Conservation (phyloP, 1,140 invertebrate species). For the Drosophila bocki region DNA sequence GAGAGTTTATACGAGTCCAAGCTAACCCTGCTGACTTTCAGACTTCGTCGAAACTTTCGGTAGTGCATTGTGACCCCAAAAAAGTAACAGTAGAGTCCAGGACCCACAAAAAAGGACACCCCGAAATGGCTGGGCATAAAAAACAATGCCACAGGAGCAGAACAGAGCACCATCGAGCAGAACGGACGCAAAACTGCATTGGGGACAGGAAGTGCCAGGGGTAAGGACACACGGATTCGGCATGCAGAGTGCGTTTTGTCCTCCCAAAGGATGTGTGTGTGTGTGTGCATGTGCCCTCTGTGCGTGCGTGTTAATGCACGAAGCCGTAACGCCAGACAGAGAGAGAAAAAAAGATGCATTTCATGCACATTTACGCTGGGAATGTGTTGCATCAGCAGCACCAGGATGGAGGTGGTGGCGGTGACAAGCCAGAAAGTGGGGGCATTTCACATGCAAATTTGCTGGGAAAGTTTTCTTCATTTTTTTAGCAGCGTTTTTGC, state of each 20-base stretch:
- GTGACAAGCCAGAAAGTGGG: constrained; percentile 57
- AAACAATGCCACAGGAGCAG: constrained; percentile 42
- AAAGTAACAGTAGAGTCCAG: constrained; percentile 1
- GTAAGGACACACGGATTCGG: constrained; percentile 44
- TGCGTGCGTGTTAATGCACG: constrained; percentile 82
- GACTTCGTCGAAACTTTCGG: not conserved
- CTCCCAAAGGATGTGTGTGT: constrained; percentile 39
- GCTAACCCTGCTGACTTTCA: not conserved
- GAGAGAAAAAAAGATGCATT: constrained; percentile 51
- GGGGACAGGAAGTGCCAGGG: constrained; percentile 8
- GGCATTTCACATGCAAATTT: constrained; percentile 73
- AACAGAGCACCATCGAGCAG: constrained; percentile 35
- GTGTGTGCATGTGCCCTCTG: constrained; percentile 26
- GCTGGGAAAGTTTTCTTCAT: constrained; percentile 32
- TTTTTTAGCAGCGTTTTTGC: constrained; percentile 50
- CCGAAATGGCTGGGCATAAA: constrained; percentile 24
- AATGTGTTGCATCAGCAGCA: constrained; percentile 20
- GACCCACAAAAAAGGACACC: not conserved
- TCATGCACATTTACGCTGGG: constrained; percentile 65
- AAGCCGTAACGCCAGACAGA: constrained; percentile 56
- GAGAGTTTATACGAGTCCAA: no score
- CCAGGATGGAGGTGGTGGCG: constrained; percentile 35
- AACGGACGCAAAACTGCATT: constrained; percentile 36
- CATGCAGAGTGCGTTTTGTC: constrained; percentile 72
- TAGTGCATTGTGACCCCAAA: constrained; percentile 4